Evolutionary conservation across 2,888 invertebrate genomes (phyloP), one percentile per base, ranked within the genome.

Genomic region (Leistus spinibarbis): DNA sequence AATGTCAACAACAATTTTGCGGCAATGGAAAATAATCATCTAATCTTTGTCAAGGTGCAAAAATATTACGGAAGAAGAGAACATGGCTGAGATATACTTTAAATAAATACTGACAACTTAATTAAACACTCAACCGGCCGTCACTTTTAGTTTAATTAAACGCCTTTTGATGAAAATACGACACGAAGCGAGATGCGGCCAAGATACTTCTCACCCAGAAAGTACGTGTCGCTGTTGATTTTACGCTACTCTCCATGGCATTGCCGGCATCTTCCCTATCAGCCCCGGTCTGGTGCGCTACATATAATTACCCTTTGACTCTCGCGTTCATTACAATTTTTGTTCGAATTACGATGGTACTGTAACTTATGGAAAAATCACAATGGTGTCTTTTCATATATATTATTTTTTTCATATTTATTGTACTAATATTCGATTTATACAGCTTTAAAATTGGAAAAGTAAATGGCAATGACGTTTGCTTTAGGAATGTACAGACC

Each of bases 61-160:
- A 5, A 40, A 40, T 7, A 1, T 40, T 13, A 40, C 40, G 7
- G 40, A 40, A 40, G 7, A 5, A n/a, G n/a, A n/a, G 40, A 40
- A 7, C 13, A 40, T 40, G 7, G 7, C 40, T 40, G 5, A 1
- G 40, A 40, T 10, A 40, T 40, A 4, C 40, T 40, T 40, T 40
- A 40, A 10, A 40, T 40, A 40, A 40, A 40, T 22, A 63, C 68
- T 17, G 68, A n/a, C 54, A 68, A 69, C 62, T 69, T 70, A 63
- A 70, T 63, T 63, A 63, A 62, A 63, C 70, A 63, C 70, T 70
- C 70, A 70, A 53, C 63, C 63, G 16, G 19, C 54, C 63, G 70
- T 70, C 62, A 63, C 70, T 70, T 70, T 70, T 70, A 70, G 63
- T 70, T 70, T 70, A 70, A 70, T 70, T 70, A 70, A 70, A 70